phyloP scores from a whole-genome alignment of 2,888 invertebrate genomes.

The Vanessa cardui region DNA sequence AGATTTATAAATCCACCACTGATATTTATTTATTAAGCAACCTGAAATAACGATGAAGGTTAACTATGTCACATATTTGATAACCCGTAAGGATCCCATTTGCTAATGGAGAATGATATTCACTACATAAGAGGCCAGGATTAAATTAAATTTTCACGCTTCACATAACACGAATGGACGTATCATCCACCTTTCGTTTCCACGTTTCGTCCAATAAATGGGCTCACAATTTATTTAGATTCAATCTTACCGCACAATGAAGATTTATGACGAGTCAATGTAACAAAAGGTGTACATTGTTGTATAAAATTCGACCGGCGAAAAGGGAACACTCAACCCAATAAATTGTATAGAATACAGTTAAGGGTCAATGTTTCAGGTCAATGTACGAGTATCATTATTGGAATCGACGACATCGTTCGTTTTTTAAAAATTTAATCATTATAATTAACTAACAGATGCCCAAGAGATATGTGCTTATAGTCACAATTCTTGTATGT shows the following conservation, averaged over 20 bases:
- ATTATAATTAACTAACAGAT: too few species aligned
- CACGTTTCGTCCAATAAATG: conserved; percentile 14
- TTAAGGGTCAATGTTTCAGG: too few species aligned
- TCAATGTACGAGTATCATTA: too few species aligned
- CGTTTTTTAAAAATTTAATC: too few species aligned
- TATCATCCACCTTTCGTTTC: conserved; percentile 11
- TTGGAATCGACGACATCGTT: too few species aligned
- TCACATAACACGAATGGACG: conserved; percentile 22
- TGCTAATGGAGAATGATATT: conserved; percentile 2
- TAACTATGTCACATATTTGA: background rate
- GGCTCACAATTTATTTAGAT: background rate
- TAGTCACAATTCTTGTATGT: too few species aligned
- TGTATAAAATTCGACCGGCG: too few species aligned
- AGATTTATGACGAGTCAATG: background rate
- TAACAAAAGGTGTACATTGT: background rate
- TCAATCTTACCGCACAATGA: conserved; percentile 7
- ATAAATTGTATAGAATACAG: too few species aligned
- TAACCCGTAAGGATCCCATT: background rate
- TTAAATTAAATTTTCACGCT: conserved; percentile 36
- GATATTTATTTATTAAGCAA: too few species aligned
- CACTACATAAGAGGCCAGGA: conserved; percentile 15
- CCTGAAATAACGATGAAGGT: background rate
- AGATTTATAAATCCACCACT: too few species aligned
- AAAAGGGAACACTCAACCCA: too few species aligned
- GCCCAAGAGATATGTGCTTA: too few species aligned